phyloP scores from a whole-genome alignment of 1,140 invertebrate species.

The Battus philenor region DNA sequence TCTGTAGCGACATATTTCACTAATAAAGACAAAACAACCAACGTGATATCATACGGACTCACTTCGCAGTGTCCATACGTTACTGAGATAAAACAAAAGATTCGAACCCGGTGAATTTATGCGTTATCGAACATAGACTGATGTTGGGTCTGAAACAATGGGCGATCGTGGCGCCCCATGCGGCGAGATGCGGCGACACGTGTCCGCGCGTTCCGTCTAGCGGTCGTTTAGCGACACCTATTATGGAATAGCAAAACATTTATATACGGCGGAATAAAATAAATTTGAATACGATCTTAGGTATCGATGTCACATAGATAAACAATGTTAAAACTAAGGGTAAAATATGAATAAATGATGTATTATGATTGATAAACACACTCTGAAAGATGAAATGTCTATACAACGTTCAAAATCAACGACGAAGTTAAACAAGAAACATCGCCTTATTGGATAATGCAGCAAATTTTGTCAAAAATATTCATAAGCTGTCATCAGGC shows the following conservation, averaged over 20 bases:
- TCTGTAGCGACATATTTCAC: slow-evolving; percentile 72
- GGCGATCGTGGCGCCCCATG: slow-evolving; percentile 69
- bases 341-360: too few species aligned
- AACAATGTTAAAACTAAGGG: slow-evolving; percentile 2
- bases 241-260: slow-evolving; percentile 47
- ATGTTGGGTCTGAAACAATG: slow-evolving; percentile 61
- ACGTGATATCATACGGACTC: slow-evolving; percentile 64
- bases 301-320: slow-evolving; percentile 3
- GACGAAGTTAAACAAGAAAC: slow-evolving; percentile 56
- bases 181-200: slow-evolving; percentile 41
- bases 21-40: slow-evolving; percentile 72
- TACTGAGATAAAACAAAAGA: slow-evolving; percentile 74
- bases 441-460: slow-evolving; percentile 51
- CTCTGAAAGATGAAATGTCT: neutral
- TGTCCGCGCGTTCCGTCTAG: slow-evolving; percentile 11
- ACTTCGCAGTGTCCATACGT: slow-evolving; percentile 73
- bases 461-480: slow-evolving; percentile 69
- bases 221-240: slow-evolving; percentile 54
- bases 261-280: slow-evolving; percentile 2
- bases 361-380: slow-evolving; percentile 24
- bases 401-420: slow-evolving; percentile 38
- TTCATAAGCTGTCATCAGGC: slow-evolving; percentile 74
- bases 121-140: slow-evolving; percentile 63
- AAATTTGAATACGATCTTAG: slow-evolving; percentile 14
- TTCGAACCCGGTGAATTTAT: slow-evolving; percentile 68